Conservation (phyloP, 2,113 vertebrate species). For the Vanacampus margaritifer region DNA sequence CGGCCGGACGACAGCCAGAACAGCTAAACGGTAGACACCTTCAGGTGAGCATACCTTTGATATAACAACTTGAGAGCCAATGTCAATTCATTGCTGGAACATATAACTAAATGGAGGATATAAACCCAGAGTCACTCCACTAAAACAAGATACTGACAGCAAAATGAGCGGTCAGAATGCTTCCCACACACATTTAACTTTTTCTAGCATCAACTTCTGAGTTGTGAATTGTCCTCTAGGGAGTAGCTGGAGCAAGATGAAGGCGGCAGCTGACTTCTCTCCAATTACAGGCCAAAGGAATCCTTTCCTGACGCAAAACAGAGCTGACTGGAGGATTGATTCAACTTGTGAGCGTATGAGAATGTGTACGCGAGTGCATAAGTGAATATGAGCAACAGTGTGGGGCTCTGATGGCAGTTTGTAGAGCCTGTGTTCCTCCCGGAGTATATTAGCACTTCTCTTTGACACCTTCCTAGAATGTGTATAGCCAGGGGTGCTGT, state of each 20-base stretch:
- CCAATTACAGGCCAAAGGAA: conserved; percentile 40
- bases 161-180: conserved; percentile 22
- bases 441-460: conserved; percentile 44
- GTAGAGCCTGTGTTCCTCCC: conserved; percentile 21
- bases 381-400: conserved; percentile 34
- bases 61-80: neutral
- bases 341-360: conserved; percentile 13
- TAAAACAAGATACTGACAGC: conserved; percentile 15
- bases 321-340: conserved; percentile 49
- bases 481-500: conserved; percentile 29
- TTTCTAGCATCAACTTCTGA: conserved; percentile 5
- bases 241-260: conserved; percentile 37
- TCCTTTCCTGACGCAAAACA: conserved; percentile 46
- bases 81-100: neutral
- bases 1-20: too few relatives aligned
- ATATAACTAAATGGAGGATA: conserved; percentile 16
- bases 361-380: conserved; percentile 18
- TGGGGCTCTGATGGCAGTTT: conserved; percentile 20
- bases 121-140: conserved; percentile 13
- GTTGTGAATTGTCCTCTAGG: conserved; percentile 26
- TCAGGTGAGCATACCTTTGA: neutral
- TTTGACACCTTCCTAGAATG: conserved; percentile 26
- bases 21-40: too few relatives aligned
- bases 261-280: conserved; percentile 32
- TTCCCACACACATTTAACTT: conserved; percentile 19